Evolutionary conservation across 2,113 vertebrate genomes (phyloP), one percentile per base, ranked within the genome.

Genomic region (Gavialis gangeticus): DNA sequence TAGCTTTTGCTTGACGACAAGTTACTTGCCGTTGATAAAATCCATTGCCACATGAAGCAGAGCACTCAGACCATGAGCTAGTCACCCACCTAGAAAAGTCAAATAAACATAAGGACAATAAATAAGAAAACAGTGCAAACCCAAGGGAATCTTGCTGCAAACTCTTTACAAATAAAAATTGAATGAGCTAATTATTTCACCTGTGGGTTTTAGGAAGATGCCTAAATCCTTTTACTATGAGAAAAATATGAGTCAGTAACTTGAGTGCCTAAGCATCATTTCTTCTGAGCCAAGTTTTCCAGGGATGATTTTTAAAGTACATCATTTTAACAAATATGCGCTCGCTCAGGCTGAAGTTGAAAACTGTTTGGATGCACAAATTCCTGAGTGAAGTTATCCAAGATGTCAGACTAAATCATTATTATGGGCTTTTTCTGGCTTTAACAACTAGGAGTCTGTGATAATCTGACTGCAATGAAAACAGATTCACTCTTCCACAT

Each of bases 1-100:
- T 82, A 77, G 97, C 97, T 75, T 78, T 95, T 3, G 88, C 67
- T 88, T 97, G 98, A 63, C 98, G 98, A 76, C 99, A 99, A 0
- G 67, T 94, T 27, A 98, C 97, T 85, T 97, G 98, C 3, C 98
- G 97, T 1, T 96, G 97, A n/a, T 85, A 98, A 95, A 98, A 97
- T 11, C 99, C 99, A 0, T 64, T 30, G 2, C 99, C 99, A 22
- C 99, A 99, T 0, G 98, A 94, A 2, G 88, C 96, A 5, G 99
- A 99, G 92, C 99, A 99, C 78, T 96, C 97, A 0, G 99, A 99
- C 99, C 99, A 99, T 0, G 96, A 75, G 1, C 97, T 97, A 0
- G 96, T 96, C 1, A 91, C 85, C 99, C 99, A 99, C 87, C 99
- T 99, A 54, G 56, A 63, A 28, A 24, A 27, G 2, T 30, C 87